Evolutionary conservation across 1,140 invertebrate genomes (phyloP).

Genomic region (Trissolcus basalis): DNA sequence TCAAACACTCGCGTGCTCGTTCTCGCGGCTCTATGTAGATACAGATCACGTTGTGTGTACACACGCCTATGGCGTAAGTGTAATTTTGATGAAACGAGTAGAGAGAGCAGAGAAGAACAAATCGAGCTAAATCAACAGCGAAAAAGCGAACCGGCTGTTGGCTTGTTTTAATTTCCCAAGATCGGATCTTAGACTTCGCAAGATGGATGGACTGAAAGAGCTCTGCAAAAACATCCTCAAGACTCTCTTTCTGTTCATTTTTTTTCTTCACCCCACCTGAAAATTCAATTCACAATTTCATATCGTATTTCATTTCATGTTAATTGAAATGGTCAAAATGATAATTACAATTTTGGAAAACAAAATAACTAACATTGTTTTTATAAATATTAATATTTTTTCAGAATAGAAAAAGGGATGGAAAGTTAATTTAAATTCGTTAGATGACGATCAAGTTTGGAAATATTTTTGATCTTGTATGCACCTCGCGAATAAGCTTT

Average conservation of each 20-base stretch:
- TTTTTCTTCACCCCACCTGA: no score
- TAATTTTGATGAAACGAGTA: constrained; percentile 37
- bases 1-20: constrained; percentile 43
- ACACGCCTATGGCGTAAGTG: constrained; percentile 10
- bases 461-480: constrained; percentile 19
- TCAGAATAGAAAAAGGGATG: no score
- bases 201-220: constrained; percentile 60
- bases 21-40: constrained; percentile 43
- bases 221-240: constrained; percentile 8
- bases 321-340: not conserved
- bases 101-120: constrained; percentile 21
- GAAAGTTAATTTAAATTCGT: no score
- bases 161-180: constrained; percentile 72
- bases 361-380: no score
- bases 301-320: not conserved
- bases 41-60: constrained; percentile 26
- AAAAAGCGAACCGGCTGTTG: constrained; percentile 64
- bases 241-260: constrained; percentile 2
- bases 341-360: no score
- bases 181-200: constrained; percentile 52
- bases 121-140: constrained; percentile 69
- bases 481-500: constrained; percentile 1
- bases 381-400: no score
- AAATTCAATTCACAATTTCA: not conserved
- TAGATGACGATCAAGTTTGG: no score